Evolutionary conservation across 2,113 vertebrate species (phyloP), one percentile per base, ranked within the genome.

Genomic region (Anarhynchus alexandrinus): DNA sequence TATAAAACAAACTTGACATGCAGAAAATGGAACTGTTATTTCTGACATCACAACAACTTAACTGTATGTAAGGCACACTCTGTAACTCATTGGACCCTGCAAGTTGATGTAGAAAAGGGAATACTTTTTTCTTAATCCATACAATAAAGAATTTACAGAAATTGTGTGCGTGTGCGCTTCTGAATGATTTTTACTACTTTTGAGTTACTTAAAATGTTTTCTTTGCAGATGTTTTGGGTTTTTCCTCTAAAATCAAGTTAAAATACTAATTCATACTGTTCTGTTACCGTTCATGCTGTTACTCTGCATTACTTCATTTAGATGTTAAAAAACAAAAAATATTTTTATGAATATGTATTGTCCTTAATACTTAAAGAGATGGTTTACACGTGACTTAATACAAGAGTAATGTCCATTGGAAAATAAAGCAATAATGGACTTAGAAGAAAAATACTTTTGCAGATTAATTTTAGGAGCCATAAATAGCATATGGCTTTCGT

Each of bases 121-220:
- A 78, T 82, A 70, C 47, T 85, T 91, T 94, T 93, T 94, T 96
- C 95, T 92, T 96, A 95, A 96, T 95, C 51, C 86, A 73, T 73
- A 42, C 79, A 98, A 97, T 98, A 97, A 98, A 98, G 73, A 77
- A 90, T 97, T 97, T 95, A 49, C 93, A 95, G 78, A 95, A 95
- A 77, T 45, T 2, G 1, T 9, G 9, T 30, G 25, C 74, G 51
- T 45, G 26, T 79, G 61, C 25, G 61, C 27, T 77, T 93, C 62
- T 83, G 73, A 82, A 51, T 1, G 2, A 5, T 72, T 85, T 65
- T 79, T 92, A 17, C 8, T 47, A 7, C 21, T 67, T 42, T 52
- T 27, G 42, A 27, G 15, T 83, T 55, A 62, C 38, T 43, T 74
- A 5, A 76, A 51, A 54, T 70, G 23, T 71, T 94, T 64, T 38